These are phyloP conservation scores for Alethe castanea DNA, from an alignment of 2,113 vertebrate species.

Conservation along the genomic window DNA sequence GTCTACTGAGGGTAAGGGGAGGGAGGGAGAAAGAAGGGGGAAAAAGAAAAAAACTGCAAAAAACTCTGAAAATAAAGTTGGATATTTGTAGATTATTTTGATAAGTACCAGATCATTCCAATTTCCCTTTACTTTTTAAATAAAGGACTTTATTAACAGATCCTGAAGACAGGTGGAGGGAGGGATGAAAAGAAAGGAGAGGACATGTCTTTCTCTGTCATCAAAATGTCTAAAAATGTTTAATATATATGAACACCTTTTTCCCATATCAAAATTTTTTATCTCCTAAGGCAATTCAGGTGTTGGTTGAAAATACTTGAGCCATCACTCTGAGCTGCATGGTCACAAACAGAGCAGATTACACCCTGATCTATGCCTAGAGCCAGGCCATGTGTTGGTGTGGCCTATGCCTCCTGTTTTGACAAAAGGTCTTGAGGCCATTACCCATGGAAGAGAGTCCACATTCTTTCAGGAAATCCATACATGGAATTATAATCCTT, in stretches of 20 bases:
- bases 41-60: background rate
- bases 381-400: rapidly evolving
- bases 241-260: background rate
- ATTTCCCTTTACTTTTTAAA: background rate
- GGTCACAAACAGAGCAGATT: background rate
- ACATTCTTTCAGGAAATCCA: background rate
- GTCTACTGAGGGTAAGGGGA: background rate
- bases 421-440: background rate
- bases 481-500: background rate
- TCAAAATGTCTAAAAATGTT: background rate
- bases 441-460: background rate
- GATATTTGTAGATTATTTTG: background rate
- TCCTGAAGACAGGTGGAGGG: background rate
- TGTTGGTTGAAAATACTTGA: background rate
- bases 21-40: background rate
- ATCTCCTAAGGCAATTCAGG: background rate
- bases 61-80: background rate
- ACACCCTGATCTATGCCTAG: rapidly evolving
- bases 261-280: background rate
- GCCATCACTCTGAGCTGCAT: background rate
- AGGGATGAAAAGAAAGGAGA: background rate
- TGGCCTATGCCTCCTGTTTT: background rate
- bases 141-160: background rate
- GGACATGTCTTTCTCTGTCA: background rate
- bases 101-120: background rate